Percentiles rank a stretch among this genome's conserved stretches.
These are phyloP conservation scores for Parnassius glacialis DNA, from an alignment of 2,888 invertebrate species.

Conservation along the genomic window DNA sequence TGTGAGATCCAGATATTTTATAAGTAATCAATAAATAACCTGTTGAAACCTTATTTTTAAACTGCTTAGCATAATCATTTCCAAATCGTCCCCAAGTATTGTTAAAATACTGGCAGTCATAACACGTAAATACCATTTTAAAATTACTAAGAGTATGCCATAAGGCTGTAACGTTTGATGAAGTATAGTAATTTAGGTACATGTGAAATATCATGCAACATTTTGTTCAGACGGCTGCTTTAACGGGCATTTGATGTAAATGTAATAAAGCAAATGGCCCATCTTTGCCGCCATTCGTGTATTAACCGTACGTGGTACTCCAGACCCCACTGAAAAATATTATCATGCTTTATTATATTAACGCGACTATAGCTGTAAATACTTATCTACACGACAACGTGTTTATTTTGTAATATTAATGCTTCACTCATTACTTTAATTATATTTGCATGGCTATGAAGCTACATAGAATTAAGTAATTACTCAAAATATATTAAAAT, in stretches of 20 bases:
- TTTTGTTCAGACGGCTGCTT: constrained; percentile 61
- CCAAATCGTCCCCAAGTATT: not conserved
- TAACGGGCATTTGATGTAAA: constrained; percentile 68
- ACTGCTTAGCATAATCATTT: not conserved
- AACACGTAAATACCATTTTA: constrained; percentile 10
- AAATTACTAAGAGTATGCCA: constrained; percentile 17
- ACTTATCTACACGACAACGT: constrained; percentile 12
- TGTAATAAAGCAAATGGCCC: constrained; percentile 69
- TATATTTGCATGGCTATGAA: constrained; percentile 21
- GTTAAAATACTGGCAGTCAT: not conserved
- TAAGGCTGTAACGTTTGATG: constrained; percentile 16
- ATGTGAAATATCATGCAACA: constrained; percentile 44
- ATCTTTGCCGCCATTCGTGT: constrained; percentile 30
- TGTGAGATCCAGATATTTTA: no score
- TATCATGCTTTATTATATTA: constrained; percentile 29
- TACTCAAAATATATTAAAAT: constrained; percentile 23
- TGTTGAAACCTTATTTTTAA: not conserved
- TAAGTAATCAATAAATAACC: no score
- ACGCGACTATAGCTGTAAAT: constrained; percentile 15
- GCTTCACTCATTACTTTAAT: constrained; percentile 22
- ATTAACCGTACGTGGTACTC: constrained; percentile 3
- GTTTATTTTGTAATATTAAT: constrained; percentile 23
- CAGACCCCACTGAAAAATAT: constrained; percentile 24
- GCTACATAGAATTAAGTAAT: constrained; percentile 18
- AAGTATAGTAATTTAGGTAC: constrained; percentile 26